Evolutionary conservation across 2,797 vertebrate species (phyloP), one percentile per base, ranked within the genome.

Genomic region (Pristis pectinata): DNA sequence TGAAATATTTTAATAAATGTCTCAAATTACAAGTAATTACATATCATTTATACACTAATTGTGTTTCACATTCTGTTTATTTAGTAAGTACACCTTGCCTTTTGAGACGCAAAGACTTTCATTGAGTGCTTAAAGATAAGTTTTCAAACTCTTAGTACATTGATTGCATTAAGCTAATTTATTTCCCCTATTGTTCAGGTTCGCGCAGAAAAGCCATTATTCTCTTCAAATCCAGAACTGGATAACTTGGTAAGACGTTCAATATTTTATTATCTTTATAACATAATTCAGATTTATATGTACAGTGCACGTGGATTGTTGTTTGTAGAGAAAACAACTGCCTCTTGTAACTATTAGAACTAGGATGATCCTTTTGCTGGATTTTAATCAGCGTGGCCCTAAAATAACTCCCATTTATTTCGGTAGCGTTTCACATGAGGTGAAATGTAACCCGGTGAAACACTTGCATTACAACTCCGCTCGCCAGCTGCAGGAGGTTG

Each of bases 221-320:
- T 99, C 97, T 99, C 99, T 97, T 99, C 99, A 96, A 99, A 99
- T 96, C 99, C 99, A 96, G 99, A 99, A 97, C 96, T 99, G 98
- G 99, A 99, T 97, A 99, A 99, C 98, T 99, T 99, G 99, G 99
- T 99, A 98, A 99, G 99, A 96, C 37, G 41, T 83, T 44, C n/a
- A 49, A 37, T 5, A 80, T 64, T 94, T 64, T 64, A 61, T 94
- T 49, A 61, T 79, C 74, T 82, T 77, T 44, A 13, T 74, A 74
- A 49, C 67, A 76, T 27, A 74, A n/a, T 93, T 44, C 13, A 30
- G 61, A 10, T 44, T 72, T 93, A 2, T 19, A 49, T 37, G 37
- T 49, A 74, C 13, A 34, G 41, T 72, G 67, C 91, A 94, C 77
- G 94, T 94, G 70, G 56, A 3, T 34, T 80, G 77, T 74, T 95